Base-by-base conservation (phyloP, 2,113 vertebrate species). In the Cyphomyrus plagiostoma region DNA sequence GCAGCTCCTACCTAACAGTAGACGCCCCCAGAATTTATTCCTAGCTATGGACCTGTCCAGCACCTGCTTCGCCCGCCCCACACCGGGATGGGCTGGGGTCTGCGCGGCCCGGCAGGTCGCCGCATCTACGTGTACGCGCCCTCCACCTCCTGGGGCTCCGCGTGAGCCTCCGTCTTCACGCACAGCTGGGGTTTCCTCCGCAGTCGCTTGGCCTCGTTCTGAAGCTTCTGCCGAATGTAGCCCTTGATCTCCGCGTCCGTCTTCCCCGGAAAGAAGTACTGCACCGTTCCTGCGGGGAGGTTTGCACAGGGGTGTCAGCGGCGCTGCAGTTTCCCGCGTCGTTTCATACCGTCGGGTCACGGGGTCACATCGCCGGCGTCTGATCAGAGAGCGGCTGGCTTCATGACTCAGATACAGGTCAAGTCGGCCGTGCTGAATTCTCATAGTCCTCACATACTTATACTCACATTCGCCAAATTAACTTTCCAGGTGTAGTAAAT, bases 161-260 rank as follows among this genome's bases (percentile, higher is more conserved):
- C 1, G 15, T 82, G 88, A 30, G 74, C 52, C 80, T 88, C 89
- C 52, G 45, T 49, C 87, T 88, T 89, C 23, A 62, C 87, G 35
- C 56, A 88, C n/a, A 91, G 90, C 35, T 89, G 86, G 3, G 93
- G 93, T 88, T 92, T 93, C 91, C 93, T 93, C 83, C 93, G 90
- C 89, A 94, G 89, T 62, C 94, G 83, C 91, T 94, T 94, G 74
- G 93, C 91, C 91, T 94, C 94, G 4, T 94, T 94, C 90, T 94
- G 94, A 15, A 94, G 93, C 90, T 94, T 94, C 91, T 94, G 94
- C 15, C 94, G 92, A 90, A 94, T 94, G 91, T 94, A 94, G 90
- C 93, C 92, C 90, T 94, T 94, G 90, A 94, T 93, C 91, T 94
- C 93, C 4, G 93, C 93, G 8, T 93, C 93, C 0, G 94, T 94